Evolutionary conservation across 2,797 vertebrate species (phyloP), one percentile per base, ranked within the genome.

Genomic region (Smutsia temminckii): DNA sequence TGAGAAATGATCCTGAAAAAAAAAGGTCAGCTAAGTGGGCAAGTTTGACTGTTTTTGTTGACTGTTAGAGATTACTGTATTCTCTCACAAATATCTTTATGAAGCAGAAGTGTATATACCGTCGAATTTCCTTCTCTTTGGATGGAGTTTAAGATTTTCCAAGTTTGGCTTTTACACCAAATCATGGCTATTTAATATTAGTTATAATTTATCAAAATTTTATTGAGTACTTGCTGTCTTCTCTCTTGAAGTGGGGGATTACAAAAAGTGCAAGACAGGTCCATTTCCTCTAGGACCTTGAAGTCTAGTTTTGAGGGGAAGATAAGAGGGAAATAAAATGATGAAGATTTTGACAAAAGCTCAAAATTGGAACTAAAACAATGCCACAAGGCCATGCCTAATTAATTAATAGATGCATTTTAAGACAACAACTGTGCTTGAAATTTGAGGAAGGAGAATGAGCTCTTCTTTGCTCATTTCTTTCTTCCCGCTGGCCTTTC

Each of bases 1-100:
- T 40, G 42, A 97, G 72, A 89, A 84, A 17, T 74, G 42, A 92
- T 64, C 53, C 85, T 95, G 68, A 84, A 29, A 69, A 95, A 92
- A 77, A 25, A 7, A 77, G 20, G 6, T 80, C 92, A 68, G 68
- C 6, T 55, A 74, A 69, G 18, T 75, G 74, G n/a, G 69, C 32
- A 78, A 71, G 42, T 68, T 96, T 72, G 27, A 74, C 72, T 34
- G 46, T 68, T 97, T 95, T 80, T 91, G 40, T 87, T 77, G 59
- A 66, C 25, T 90, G 12, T 42, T 72, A 64, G 75, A 84, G 46
- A 59, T 72, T 57, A 61, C 32, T 77, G 20, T 78, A 55, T 68
- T 93, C 34, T 71, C 83, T 87, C 64, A 63, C 5, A 81, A 64
- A 85, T 75, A 66, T 23, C 6, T 80, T 72, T 49, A 77, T 32